Conservation (phyloP, 2,888 invertebrate species). For the Agrotis puta region DNA sequence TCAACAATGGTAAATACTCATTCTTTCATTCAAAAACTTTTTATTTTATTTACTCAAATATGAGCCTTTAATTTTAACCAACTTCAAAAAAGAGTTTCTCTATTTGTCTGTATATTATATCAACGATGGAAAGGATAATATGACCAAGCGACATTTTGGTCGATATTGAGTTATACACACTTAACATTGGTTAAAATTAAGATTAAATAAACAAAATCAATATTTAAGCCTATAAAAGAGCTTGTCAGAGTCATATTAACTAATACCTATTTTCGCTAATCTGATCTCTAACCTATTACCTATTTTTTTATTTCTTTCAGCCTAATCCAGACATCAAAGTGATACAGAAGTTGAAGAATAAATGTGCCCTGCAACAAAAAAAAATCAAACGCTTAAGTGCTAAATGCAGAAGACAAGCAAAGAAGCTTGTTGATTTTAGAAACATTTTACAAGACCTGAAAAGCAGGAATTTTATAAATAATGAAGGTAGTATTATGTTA, state of each 20-base stretch:
- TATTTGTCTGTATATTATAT: background rate
- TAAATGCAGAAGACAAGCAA: background rate
- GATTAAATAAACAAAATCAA: constrained; percentile 6
- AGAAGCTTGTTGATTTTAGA: constrained; percentile 3
- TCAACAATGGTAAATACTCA: background rate
- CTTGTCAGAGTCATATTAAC: constrained; percentile 3
- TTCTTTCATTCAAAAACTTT: background rate
- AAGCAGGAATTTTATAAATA: background rate
- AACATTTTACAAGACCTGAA: too few relatives aligned
- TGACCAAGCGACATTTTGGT: constrained; percentile 6
- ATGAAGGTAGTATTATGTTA: background rate
- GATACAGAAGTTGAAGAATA: constrained; percentile 5
- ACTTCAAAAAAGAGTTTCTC: background rate
- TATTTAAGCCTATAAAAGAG: background rate
- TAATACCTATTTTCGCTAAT: background rate
- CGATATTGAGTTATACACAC: constrained; percentile 4
- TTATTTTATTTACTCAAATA: background rate
- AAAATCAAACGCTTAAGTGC: background rate
- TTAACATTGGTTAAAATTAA: constrained; percentile 5
- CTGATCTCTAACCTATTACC: constrained; percentile 1
- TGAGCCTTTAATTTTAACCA: background rate
- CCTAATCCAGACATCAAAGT: constrained; percentile 6
- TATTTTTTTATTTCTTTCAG: background rate
- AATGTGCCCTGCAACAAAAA: background rate
- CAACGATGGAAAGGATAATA: constrained; percentile 2